These are phyloP conservation scores for Ispidina lecontei DNA, from an alignment of 2,797 vertebrate genomes.

Conservation along the genomic window DNA sequence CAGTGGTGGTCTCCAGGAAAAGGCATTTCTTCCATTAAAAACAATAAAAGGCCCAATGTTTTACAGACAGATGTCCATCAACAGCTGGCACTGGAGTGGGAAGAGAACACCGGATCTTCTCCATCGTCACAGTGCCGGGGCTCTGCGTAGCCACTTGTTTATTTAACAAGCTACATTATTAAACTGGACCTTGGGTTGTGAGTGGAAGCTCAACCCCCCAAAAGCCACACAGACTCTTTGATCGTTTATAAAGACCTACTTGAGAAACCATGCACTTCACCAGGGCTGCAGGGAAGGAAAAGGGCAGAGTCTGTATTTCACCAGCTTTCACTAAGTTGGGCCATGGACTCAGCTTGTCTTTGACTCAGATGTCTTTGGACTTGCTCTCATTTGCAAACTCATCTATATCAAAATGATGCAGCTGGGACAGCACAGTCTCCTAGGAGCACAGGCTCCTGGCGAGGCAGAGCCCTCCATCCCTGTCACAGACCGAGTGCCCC, in stretches of 20 bases:
- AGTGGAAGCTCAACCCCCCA: slow-evolving; percentile 35
- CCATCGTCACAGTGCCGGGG: slow-evolving; percentile 57
- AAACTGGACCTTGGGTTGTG: slow-evolving; percentile 50
- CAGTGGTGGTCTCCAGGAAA: slow-evolving; percentile 66
- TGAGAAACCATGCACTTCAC: not conserved
- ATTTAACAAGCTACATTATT: slow-evolving; percentile 65
- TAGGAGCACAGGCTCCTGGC: fast-evolving
- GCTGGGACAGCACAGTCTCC: fast-evolving
- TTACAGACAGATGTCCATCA: slow-evolving; percentile 72
- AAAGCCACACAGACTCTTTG: slow-evolving; percentile 40
- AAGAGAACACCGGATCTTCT: slow-evolving; percentile 70
- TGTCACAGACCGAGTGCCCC: not conserved
- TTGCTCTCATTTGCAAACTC: not conserved
- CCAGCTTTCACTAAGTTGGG: slow-evolving; percentile 19
- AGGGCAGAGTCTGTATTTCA: slow-evolving; percentile 22
- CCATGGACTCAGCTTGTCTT: not conserved
- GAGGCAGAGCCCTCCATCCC: not conserved
- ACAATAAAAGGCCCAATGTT: slow-evolving; percentile 61
- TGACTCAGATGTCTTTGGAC: not conserved
- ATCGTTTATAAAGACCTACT: slow-evolving; percentile 27
- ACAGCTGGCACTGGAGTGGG: slow-evolving; percentile 50
- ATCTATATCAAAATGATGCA: fast-evolving
- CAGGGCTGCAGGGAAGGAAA: slow-evolving; percentile 14
- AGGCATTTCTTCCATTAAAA: slow-evolving; percentile 68
- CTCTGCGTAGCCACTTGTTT: slow-evolving; percentile 61